phyloP scores from a whole-genome alignment of 2,888 invertebrate species.

The Flabesymbios commensalis region DNA sequence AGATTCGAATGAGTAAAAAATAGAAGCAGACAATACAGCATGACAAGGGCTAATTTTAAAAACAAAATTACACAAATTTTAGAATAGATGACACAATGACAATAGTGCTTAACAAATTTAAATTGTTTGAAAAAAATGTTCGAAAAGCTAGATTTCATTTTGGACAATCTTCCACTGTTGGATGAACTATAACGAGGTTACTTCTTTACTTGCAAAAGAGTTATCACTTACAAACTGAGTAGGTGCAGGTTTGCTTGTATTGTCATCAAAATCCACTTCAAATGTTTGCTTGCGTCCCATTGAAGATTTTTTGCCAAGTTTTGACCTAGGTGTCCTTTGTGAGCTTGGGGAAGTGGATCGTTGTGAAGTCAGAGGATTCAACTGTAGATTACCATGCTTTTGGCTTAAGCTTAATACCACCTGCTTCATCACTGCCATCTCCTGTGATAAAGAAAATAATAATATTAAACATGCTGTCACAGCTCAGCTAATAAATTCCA shows the following conservation, averaged over 20 bases:
- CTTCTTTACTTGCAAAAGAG: background rate
- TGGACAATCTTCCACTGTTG: too few species aligned
- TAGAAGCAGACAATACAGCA: too few species aligned
- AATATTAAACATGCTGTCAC: conserved; percentile 1
- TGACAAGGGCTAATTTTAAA: too few species aligned
- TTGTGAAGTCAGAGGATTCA: conserved; percentile 5
- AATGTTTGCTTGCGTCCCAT: background rate
- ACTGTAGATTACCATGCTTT: conserved; percentile 16
- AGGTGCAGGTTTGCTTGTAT: conserved; percentile 27
- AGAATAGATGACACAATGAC: too few species aligned
- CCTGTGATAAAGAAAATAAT: conserved; percentile 36
- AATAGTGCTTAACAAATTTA: too few species aligned
- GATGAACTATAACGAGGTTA: background rate
- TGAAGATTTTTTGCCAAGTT: conserved; percentile 1
- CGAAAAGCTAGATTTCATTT: background rate
- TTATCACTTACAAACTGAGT: conserved; percentile 29
- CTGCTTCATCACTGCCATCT: conserved; percentile 58
- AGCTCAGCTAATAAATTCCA: background rate
- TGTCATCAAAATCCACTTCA: conserved; percentile 24
- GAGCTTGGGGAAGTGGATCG: background rate
- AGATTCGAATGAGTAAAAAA: too few species aligned
- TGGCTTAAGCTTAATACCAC: conserved; percentile 51
- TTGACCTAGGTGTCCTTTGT: background rate
- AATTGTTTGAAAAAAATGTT: background rate
- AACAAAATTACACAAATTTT: too few species aligned